Conservation (phyloP, 2,113 vertebrate genomes). For the Chinchilla lanigera region DNA sequence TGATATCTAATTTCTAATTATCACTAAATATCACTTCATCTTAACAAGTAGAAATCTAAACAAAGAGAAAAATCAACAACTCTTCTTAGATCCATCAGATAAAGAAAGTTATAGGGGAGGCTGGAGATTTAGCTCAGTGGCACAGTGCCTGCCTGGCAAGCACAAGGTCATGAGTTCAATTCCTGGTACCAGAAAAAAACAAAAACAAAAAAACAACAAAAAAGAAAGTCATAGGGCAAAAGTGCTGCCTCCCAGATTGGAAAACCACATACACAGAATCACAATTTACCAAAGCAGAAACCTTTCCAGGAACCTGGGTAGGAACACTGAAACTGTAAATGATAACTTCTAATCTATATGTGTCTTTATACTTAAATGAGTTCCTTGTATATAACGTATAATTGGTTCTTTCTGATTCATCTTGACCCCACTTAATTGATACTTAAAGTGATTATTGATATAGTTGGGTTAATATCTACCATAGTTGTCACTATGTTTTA, state of each 20-base stretch:
- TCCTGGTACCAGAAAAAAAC: too few species aligned
- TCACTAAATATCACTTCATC: not conserved
- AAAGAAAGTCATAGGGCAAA: not conserved
- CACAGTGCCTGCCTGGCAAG: too few species aligned
- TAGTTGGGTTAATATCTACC: not conserved
- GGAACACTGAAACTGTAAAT: not conserved
- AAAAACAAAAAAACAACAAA: too few species aligned
- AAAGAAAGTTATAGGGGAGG: not conserved
- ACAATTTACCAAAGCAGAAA: not conserved
- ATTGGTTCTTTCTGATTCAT: not conserved
- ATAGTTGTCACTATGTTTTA: not conserved
- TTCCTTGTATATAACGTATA: not conserved
- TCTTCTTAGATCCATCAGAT: not conserved
- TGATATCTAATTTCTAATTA: conserved; percentile 31
- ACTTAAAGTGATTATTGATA: not conserved
- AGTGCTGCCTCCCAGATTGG: not conserved
- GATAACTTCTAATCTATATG: not conserved
- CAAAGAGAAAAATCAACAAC: not conserved
- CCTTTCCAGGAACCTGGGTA: not conserved
- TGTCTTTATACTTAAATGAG: not conserved
- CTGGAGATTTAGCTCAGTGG: too few species aligned
- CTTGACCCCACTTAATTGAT: not conserved
- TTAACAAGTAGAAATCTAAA: conserved; percentile 3
- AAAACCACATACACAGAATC: not conserved
- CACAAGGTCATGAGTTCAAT: too few species aligned